Evolutionary conservation across 2,888 invertebrate genomes (phyloP), one percentile per base, ranked within the genome.

Genomic region (Homarus gammarus): DNA sequence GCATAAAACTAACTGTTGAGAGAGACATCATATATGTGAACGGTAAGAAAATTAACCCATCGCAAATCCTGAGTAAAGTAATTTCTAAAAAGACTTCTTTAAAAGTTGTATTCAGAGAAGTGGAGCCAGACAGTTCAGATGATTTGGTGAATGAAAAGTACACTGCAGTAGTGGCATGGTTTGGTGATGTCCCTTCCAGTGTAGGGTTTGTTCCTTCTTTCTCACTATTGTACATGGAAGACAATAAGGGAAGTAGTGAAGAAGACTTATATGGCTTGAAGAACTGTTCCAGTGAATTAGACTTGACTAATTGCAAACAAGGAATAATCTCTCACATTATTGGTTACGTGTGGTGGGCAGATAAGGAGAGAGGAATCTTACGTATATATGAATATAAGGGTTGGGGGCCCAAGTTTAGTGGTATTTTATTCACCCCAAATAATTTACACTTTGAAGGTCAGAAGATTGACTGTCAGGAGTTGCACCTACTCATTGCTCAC

Each of bases 261-360:
- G 49, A 49, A 49, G 10, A 49, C 15, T 12, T 49, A 15, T 15
- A 49, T 49, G 15, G 49, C 49, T 49, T 49, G 49, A 49, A 49
- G 15, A 49, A 8, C 8, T 49, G 49, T 49, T 49, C 49, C 49
- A 15, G 1, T 49, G 49, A 1, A 12, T 12, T 15, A 12, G 49
- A 49, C 1, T 0, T 49, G 1, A 49, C 10, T 49, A 15, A 49
- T 49, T 0, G 15, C 15, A 8, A 49, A 49, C 10, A 49, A 49
- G 0, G 49, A 8, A 49, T 8, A 75, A 38, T 75, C 15, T 36
- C 75, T n/a, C 75, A 75, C 38, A 38, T 75, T 40, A 36, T 40
- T 38, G 75, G 75, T 2, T 75, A 75, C 27, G 18, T 75, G 33
- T 75, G 75, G 75, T 75, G 75, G 75, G 75, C 38, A 36, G 27